Evolutionary conservation across 2,797 vertebrate species (phyloP), one percentile per base, ranked within the genome.

Genomic region (Betta splendens): DNA sequence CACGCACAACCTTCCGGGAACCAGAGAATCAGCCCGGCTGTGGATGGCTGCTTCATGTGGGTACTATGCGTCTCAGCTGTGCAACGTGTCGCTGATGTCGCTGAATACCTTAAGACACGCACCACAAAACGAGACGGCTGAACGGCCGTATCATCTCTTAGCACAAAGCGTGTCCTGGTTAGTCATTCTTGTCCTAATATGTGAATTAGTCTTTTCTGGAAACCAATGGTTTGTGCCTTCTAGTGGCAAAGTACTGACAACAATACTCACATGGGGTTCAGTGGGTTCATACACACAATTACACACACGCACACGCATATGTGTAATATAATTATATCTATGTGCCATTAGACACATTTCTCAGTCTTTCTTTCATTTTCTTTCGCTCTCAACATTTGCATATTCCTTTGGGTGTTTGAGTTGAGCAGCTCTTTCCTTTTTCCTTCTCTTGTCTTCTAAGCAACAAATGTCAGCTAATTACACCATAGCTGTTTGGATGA

Each of bases 391-490:
- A 65, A 75, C 66, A 81, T 83, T 85, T 82, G 74, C 83, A 84
- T 87, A 81, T 89, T 88, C 87, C 85, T 84, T 63, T 87, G 87
- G 86, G 84, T 79, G 69, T 87, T 82, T 67, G 72, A 80, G 68
- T 80, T 69, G 67, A 83, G 70, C 79, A 72, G 70, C 85, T 78
- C 85, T 73, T 74, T 62, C 72, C 49, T 57, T 60, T 74, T 77
- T 38, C 63, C 77, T 71, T 70, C 70, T 73, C 77, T 86, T 81
- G 83, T 84, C 82, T 88, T 83, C 84, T 77, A 82, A 85, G 86
- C 85, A 87, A 89, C 88, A 87, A 89, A 88, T 83, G 86, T 87
- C 81, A 82, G 72, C 81, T 87, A 87, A 89, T 86, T 87, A 85
- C 77, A 82, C 66, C 77, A 78, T 79, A 62, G 85, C 78, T 87